A percentile compares a stretch with the other conserved stretches of the same genome.
Evolutionary conservation across 2,888 invertebrate genomes (phyloP).

Genomic region (Parascotia fuliginaria): DNA sequence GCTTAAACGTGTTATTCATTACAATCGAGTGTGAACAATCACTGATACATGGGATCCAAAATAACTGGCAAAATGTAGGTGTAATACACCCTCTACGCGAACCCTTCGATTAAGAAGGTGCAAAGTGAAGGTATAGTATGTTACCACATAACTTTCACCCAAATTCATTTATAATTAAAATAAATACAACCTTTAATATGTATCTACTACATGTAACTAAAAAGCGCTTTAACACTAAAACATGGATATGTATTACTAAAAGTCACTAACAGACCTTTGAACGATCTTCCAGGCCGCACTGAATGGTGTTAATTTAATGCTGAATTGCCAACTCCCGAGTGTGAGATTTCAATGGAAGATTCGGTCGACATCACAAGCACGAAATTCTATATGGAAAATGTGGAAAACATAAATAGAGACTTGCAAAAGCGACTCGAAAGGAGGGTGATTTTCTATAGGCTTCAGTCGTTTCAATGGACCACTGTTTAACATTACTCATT

Average conservation of each 20-base stretch:
- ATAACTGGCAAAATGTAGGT: no score
- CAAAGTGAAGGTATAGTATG: no score
- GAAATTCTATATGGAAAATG: conserved; percentile 80
- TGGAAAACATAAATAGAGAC: conserved; percentile 78
- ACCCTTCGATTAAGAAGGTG: no score
- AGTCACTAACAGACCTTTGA: conserved; percentile 42
- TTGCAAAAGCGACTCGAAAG: conserved; percentile 74
- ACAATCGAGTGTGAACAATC: no score
- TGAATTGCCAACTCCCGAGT: conserved; percentile 71
- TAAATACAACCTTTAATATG: no score
- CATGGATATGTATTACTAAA: conserved; percentile 23
- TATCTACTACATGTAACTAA: background rate
- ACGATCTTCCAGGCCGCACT: conserved; percentile 52
- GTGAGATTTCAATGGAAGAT: conserved; percentile 72
- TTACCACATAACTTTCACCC: no score
- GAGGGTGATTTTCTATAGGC: conserved; percentile 83
- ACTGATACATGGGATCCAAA: no score
- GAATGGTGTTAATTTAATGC: conserved; percentile 79
- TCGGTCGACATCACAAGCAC: conserved; percentile 67
- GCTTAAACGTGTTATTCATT: no score
- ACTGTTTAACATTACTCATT: conserved; percentile 82
- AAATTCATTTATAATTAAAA: no score
- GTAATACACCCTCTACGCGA: no score
- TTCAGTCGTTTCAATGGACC: conserved; percentile 76
- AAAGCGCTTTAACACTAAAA: conserved; percentile 17